Evolutionary conservation across 2,113 vertebrate genomes (phyloP).

Genomic region (Larimichthys polyactis): DNA sequence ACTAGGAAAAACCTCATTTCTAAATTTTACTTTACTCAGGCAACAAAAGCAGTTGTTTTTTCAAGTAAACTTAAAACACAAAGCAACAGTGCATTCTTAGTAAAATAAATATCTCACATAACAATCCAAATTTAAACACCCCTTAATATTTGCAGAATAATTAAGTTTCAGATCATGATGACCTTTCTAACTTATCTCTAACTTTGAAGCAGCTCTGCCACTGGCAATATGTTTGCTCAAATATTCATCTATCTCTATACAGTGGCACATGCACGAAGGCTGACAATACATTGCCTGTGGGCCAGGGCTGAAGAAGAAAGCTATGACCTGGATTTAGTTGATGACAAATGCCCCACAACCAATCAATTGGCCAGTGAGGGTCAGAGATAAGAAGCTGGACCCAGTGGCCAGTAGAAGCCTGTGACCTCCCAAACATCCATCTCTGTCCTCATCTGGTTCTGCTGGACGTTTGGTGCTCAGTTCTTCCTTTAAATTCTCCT

Average conservation of each 20-base stretch:
- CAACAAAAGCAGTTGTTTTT: not conserved
- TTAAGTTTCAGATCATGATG: conserved; percentile 15
- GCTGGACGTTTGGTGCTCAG: conserved; percentile 81
- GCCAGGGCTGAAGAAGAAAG: conserved; percentile 54
- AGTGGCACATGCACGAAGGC: conserved; percentile 61
- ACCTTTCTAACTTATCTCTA: conserved; percentile 19
- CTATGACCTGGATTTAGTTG: conserved; percentile 60
- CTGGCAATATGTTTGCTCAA: conserved; percentile 4
- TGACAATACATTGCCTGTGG: conserved; percentile 52
- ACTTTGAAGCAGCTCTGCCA: not conserved
- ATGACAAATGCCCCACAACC: conserved; percentile 92
- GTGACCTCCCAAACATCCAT: conserved; percentile 91
- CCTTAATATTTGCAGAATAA: not conserved
- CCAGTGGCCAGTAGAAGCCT: conserved; percentile 84
- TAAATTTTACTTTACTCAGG: not conserved
- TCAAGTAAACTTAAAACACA: not conserved
- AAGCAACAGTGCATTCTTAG: not conserved
- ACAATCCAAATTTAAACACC: not conserved
- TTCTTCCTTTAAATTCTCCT: conserved; percentile 84
- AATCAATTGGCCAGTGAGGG: conserved; percentile 91
- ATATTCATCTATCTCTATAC: conserved; percentile 60
- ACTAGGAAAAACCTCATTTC: not conserved
- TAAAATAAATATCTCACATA: not conserved
- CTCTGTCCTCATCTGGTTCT: conserved; percentile 87
- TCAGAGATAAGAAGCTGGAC: conserved; percentile 88